Conservation (phyloP, 92 coral and sea anemone genomes). For the Heliopora coerulea region DNA sequence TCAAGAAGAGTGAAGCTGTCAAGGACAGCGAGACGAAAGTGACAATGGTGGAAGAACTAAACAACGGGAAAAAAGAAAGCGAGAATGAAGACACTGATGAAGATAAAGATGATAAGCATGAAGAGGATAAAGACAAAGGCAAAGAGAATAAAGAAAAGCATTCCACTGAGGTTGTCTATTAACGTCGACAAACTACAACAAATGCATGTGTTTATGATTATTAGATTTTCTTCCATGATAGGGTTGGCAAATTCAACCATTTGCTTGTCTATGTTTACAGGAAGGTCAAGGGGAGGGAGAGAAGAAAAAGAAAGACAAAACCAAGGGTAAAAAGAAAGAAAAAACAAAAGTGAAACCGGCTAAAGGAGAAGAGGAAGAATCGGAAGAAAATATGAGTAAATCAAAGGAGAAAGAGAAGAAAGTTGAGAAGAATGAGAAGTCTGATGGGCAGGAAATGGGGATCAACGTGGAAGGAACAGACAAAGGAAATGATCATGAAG, state of each 20-base stretch:
- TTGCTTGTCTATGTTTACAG: too few relatives aligned
- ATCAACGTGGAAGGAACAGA: conserved; percentile 5
- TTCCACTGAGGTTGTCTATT: conserved; percentile 1
- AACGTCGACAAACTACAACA: not conserved
- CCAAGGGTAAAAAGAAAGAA: too few relatives aligned
- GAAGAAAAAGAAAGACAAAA: conserved; percentile 10
- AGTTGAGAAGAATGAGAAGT: not conserved
- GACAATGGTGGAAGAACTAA: not conserved
- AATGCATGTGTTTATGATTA: too few relatives aligned
- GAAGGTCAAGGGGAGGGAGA: not conserved
- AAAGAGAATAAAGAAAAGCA: not conserved
- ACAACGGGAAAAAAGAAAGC: not conserved
- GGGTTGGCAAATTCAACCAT: too few relatives aligned
- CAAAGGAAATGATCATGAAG: conserved; percentile 1
- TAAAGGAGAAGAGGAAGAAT: not conserved
- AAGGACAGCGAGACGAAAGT: not conserved
- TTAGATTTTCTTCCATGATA: too few relatives aligned
- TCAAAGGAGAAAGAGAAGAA: not conserved
- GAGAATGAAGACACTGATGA: conserved; percentile 35
- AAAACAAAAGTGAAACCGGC: not conserved
- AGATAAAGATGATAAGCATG: conserved; percentile 3
- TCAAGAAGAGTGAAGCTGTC: too few relatives aligned
- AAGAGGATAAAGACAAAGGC: not conserved
- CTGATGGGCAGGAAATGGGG: not conserved
- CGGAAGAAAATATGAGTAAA: not conserved